Base-by-base conservation (phyloP, 2,888 invertebrate species). In the Baccha elongata region DNA sequence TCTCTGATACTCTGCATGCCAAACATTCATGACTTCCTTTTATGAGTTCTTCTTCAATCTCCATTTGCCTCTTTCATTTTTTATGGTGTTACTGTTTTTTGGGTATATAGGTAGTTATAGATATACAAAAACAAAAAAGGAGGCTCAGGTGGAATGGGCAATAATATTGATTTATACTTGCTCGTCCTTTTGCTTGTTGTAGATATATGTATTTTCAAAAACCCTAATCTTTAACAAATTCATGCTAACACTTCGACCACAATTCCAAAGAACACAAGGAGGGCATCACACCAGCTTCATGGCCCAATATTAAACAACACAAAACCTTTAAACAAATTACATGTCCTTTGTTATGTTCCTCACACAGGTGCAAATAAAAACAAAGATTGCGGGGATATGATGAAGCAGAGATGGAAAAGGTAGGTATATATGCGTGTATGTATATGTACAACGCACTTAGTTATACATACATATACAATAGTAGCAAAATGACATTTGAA, bases 91-190 rank as follows among this genome's bases (percentile, higher is more conserved):
- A 71, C 60, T 67, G 65, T 65, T 65, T 52, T 23, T 42, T 15
- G 29, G 29, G 3, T 32, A n/a, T n/a, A n/a, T n/a, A n/a, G n/a
- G n/a, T n/a, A n/a, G n/a, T n/a, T n/a, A n/a, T 37, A 42, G 1
- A 1, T 23, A 65, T 11, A 55, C 37, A 10, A 37, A 26, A 17
- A 42, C 7, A 29, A 17, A 55, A 19, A 50, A 26, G 29, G 6
- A 32, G 8, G 5, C 8, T 4, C 4, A 8, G 29, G 29, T 32
- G 32, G 65, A 52, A 48, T 53, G 74, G 42, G 37, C 10, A 67
- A 79, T 65, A 80, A 78, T 83, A 78, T 83, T 83, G 83, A 83
- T 78, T 78, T 83, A 83, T 76, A 50, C 50, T 62, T 29, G 81
- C 72, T 78, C 83, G 76, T 83, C 83, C 83, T 15, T 78, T 78